These are phyloP conservation scores for Agonopterix heracliana DNA, from an alignment of 2,888 invertebrate genomes.

Conservation along the genomic window DNA sequence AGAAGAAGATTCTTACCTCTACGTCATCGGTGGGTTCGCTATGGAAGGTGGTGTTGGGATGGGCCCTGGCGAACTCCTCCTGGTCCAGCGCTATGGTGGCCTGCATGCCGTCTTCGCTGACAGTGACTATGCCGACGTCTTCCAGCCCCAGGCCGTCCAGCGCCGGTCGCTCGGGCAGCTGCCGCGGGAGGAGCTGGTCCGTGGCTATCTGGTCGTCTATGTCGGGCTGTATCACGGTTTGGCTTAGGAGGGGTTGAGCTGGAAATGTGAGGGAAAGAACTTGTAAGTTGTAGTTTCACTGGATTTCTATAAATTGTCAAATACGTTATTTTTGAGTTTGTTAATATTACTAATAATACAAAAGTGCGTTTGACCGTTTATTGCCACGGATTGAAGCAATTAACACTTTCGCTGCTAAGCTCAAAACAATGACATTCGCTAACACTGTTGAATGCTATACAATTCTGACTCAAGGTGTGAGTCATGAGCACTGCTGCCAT, in stretches of 20 bases:
- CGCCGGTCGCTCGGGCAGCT: conserved; percentile 26
- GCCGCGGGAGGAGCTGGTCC: conserved; percentile 42
- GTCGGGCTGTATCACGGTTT: conserved; percentile 54
- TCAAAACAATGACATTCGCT: too few species aligned
- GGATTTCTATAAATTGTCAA: too few species aligned
- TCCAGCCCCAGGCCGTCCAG: conserved; percentile 49
- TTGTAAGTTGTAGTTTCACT: not conserved
- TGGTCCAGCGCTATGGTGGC: conserved; percentile 56
- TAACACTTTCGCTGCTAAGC: too few species aligned
- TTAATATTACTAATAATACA: too few species aligned
- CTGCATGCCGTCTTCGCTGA: conserved; percentile 55
- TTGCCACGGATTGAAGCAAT: too few species aligned
- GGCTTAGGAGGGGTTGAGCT: conserved; percentile 53
- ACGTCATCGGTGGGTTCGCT: conserved; percentile 61
- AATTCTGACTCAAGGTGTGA: too few species aligned
- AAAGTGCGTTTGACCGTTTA: too few species aligned
- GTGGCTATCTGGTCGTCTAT: conserved; percentile 65
- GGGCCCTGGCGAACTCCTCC: conserved; percentile 68
- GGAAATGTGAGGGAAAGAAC: conserved; percentile 8
- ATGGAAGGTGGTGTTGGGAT: conserved; percentile 71
- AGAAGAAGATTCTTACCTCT: too few species aligned
- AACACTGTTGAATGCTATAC: too few species aligned
- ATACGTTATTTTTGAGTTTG: too few species aligned
- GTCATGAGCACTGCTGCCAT: too few species aligned
- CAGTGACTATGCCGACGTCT: conserved; percentile 63